These are phyloP conservation scores for Cephus sareptanus DNA, from an alignment of 2,888 invertebrate genomes.

Conservation along the genomic window DNA sequence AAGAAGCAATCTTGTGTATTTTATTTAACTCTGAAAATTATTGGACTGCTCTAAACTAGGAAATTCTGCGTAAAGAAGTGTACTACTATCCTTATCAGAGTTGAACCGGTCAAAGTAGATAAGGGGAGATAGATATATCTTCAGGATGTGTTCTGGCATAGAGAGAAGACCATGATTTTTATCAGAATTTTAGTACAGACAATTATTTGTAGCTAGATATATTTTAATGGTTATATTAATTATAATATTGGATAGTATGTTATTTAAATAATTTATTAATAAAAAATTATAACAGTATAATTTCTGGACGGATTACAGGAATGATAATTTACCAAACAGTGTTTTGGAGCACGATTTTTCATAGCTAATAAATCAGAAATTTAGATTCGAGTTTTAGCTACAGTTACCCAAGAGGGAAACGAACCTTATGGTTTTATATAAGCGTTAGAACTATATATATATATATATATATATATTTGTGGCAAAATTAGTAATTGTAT, in stretches of 20 bases:
- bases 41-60: background rate
- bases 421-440: background rate
- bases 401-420: no score
- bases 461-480: background rate
- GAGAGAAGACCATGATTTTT: background rate
- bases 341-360: background rate
- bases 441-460: background rate
- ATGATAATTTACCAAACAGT: background rate
- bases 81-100: conserved; percentile 27
- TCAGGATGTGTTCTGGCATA: conserved; percentile 1
- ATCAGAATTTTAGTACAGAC: background rate
- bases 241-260: background rate
- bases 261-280: conserved; percentile 1
- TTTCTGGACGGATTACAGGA: conserved; percentile 28
- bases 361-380: background rate
- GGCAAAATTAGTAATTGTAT: background rate
- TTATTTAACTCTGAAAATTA: background rate
- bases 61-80: background rate
- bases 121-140: conserved; percentile 17
- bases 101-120: conserved; percentile 39
- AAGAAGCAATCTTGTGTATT: background rate
- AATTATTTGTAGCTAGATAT: background rate
- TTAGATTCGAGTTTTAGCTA: no score
- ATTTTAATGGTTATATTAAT: background rate
- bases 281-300: conserved; percentile 1